Conservation (phyloP, 2,113 vertebrate genomes). For the Riparia riparia region DNA sequence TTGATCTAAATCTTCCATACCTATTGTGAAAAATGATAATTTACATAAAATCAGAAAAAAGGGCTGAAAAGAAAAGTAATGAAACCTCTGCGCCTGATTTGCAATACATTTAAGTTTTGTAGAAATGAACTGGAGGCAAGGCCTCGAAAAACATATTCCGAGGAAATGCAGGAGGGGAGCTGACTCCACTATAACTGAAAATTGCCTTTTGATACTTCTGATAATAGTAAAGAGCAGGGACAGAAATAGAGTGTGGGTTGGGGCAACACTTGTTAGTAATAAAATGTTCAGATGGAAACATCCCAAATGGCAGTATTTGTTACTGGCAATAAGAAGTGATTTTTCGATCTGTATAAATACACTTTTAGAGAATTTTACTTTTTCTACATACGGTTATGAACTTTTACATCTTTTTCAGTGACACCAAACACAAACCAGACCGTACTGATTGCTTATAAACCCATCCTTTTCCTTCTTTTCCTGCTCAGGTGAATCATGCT, state of each 20-base stretch:
- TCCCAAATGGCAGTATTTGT: not conserved
- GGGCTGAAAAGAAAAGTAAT: not conserved
- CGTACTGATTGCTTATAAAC: not conserved
- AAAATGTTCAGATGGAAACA: not conserved
- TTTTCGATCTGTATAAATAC: not conserved
- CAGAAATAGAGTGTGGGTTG: not conserved
- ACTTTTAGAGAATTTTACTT: not conserved
- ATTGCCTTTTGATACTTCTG: not conserved
- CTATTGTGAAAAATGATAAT: not conserved
- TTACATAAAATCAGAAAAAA: not conserved
- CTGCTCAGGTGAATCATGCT: not conserved
- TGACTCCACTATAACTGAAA: not conserved
- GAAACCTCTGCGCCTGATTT: not conserved
- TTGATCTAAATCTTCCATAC: not conserved
- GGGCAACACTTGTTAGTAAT: not conserved
- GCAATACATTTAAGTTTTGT: fast-evolving
- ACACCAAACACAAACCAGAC: not conserved
- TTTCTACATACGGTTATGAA: not conserved
- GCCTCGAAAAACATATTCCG: not conserved
- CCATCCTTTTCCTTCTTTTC: not conserved
- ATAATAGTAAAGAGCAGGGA: not conserved
- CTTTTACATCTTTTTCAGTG: not conserved
- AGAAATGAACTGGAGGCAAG: not conserved
- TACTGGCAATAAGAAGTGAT: not conserved
- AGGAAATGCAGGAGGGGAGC: fast-evolving